Evolutionary conservation across 92 coral and sea anemone species (phyloP).

Genomic region (Metridium senile): DNA sequence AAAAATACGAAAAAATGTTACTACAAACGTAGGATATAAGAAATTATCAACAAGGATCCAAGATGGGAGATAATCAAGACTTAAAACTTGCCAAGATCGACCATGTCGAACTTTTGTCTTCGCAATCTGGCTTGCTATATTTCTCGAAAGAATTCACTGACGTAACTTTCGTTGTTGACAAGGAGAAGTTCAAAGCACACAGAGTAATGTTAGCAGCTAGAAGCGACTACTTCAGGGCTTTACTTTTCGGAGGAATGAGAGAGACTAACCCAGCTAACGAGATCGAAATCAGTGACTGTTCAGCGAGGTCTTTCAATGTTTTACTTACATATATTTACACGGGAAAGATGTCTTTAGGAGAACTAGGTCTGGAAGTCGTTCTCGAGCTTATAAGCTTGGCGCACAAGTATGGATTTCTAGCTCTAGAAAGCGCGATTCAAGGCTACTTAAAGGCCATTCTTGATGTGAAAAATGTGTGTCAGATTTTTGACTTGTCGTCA

Average conservation of each 20-base stretch:
- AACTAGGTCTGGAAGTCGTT: constrained; percentile 76
- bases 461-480: constrained; percentile 75
- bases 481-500: constrained; percentile 79
- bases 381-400: constrained; percentile 89
- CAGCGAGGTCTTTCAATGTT: constrained; percentile 84
- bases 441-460: constrained; percentile 86
- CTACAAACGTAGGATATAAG: neutral
- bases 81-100: constrained; percentile 84
- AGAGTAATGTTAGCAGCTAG: constrained; percentile 90
- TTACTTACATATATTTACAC: constrained; percentile 85
- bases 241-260: constrained; percentile 96
- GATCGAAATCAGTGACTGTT: constrained; percentile 81
- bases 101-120: constrained; percentile 93
- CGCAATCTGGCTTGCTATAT: constrained; percentile 84
- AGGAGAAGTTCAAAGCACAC: constrained; percentile 81
- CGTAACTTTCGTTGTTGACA: constrained; percentile 89
- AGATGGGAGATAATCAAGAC: constrained; percentile 83
- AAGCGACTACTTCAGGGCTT: constrained; percentile 95
- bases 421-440: constrained; percentile 94
- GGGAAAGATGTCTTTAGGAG: constrained; percentile 82
- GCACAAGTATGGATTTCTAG: constrained; percentile 95
- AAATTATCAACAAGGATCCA: neutral
- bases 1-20: no score
- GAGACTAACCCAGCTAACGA: constrained; percentile 92
- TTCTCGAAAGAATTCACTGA: constrained; percentile 88